Evolutionary conservation across 2,113 vertebrate genomes (phyloP), one percentile per base, ranked within the genome.

Genomic region (Lamprotornis superbus): DNA sequence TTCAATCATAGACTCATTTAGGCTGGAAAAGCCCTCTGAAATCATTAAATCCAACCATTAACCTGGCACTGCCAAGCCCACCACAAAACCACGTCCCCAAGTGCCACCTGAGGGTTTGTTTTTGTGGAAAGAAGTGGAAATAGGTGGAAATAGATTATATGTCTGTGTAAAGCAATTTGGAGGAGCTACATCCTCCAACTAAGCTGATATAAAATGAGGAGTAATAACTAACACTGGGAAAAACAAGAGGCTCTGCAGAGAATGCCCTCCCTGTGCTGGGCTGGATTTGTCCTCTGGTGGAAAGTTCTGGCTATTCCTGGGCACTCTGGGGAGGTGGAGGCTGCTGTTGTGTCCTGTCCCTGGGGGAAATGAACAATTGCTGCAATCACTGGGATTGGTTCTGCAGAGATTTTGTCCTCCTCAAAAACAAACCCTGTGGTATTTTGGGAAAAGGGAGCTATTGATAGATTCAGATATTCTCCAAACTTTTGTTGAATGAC

Each of bases 401-500:
- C 42, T 49, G 14, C 33, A 24, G 64, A 33, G 35, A 40, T 56
- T 78, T 49, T 24, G 14, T 50, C 40, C 15, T 70, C 12, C n/a
- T 22, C 19, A 19, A 35, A 70, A 69, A 23, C 11, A 71, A 89
- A 12, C 20, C 8, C 8, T 3, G 6, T 2, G 24, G 35, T 44
- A 35, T 76, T 84, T 55, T 23, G 16, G 56, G 60, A 17, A 74
- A 67, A 63, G 8, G 20, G 27, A 73, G 30, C 4, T 84, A 9
- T 17, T 73, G 55, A 33, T 12, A 74, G 8, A 23, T 63, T 59
- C 30, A 39, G 22, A 9, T 64, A 10, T 15, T 81, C 23, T 74
- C 44, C 23, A 30, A 3, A 1, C 0, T n/a, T 27, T 20, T 59
- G 23, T 15, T n/a, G 1, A 15, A 10, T n/a, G 68, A 33, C 35